Base-by-base conservation (phyloP, 2,113 vertebrate genomes). In the Pygoscelis antarcticus region DNA sequence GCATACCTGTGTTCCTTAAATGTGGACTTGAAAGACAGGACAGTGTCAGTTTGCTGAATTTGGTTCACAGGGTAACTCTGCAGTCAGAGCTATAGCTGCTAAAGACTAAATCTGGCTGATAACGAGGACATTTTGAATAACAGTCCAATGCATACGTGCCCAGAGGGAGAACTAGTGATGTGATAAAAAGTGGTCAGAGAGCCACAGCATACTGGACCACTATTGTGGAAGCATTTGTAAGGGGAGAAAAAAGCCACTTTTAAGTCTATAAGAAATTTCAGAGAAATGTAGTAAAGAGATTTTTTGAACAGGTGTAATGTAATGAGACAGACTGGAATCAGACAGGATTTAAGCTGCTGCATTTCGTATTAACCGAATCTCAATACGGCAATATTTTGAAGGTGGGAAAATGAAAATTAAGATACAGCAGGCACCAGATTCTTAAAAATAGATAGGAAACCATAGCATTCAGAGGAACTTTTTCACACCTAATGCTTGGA, bases 371-470 rank as follows among this genome's bases (percentile, higher is more conserved):
- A 91, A 91, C 7, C 26, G 25, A 49, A 13, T 51, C 58, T 87
- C 74, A 94, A 85, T 65, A 94, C 47, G 54, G 49, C 66, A 91
- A 69, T 91, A 96, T 80, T 94, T 74, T 80, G 42, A 94, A 93
- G 46, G 58, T 74, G 54, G 62, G 44, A 93, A 97, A 87, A 89
- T 70, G 49, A 90, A 96, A 83, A 40, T 65, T 77, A 65, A 87
- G 69, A 46, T 49, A 72, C 6, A 58, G n/a, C 29, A 89, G 92
- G 34, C 27, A 93, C 10, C 54, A 49, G 40, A 64, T 76, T 66
- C 27, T 87, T 66, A 89, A 78, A 92, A 75, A 21, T 2, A 47
- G 62, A 93, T 30, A 65, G 30, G 62, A 61, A 74, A 23, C 11
- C 10, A n/a, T 3, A 36, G 25, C 20, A 61, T 84, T 85, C 52